A percentile compares a stretch with the other conserved stretches of the same genome.
Conservation (phyloP, 2,113 vertebrate genomes). For the Asarcornis scutulata region DNA sequence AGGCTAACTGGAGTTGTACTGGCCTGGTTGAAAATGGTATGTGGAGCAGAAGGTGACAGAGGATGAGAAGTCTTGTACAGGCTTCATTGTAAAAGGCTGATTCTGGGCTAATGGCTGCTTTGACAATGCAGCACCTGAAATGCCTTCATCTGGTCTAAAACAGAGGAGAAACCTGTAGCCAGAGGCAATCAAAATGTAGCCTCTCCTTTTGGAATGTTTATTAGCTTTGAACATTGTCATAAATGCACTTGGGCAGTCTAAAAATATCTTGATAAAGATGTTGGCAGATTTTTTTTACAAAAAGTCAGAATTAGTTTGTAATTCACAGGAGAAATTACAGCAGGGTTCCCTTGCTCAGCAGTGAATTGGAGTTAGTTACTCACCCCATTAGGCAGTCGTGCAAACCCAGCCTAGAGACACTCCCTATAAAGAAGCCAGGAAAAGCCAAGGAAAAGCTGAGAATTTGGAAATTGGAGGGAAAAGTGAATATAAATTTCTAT, state of each 20-base stretch:
- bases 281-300: neutral
- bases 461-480: neutral
- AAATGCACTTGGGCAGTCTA: neutral
- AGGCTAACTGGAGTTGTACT: neutral
- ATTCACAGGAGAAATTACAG: neutral
- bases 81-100: neutral
- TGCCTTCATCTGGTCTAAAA: neutral
- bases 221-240: neutral
- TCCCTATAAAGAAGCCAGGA: neutral
- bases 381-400: neutral
- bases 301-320: neutral
- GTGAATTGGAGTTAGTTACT: neutral
- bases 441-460: neutral
- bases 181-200: neutral
- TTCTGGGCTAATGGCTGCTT: neutral
- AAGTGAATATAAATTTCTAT: neutral
- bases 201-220: neutral
- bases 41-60: neutral
- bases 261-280: neutral
- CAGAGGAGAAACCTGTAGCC: neutral
- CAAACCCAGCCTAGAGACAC: neutral
- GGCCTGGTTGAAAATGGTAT: neutral
- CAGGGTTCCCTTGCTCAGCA: neutral
- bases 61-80: neutral
- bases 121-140: neutral